phyloP scores from a whole-genome alignment of 2,113 vertebrate genomes.

The Nothoprocta pentlandii region DNA sequence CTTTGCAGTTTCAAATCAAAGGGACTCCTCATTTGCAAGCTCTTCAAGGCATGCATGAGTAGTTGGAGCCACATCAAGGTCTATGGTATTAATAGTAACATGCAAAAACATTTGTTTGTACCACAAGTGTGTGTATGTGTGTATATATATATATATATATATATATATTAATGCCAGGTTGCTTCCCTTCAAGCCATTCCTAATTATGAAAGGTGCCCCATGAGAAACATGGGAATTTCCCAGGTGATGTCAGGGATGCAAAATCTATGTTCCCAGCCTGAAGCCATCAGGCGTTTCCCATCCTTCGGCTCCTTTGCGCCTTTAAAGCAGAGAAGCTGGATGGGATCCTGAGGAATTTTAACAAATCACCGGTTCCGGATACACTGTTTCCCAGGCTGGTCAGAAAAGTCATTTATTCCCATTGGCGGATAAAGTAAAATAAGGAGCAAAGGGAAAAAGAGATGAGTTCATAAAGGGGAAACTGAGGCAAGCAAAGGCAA shows the following conservation, averaged over 20 bases:
- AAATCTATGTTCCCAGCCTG: not conserved
- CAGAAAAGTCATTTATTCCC: not conserved
- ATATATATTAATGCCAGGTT: not conserved
- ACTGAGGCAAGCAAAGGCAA: not conserved
- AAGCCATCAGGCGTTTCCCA: not conserved
- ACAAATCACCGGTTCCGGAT: not conserved
- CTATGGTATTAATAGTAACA: constrained; percentile 14
- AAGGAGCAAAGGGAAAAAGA: not conserved
- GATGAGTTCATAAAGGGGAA: not conserved
- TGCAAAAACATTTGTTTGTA: constrained; percentile 7
- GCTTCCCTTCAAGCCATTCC: not conserved
- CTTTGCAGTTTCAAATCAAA: not conserved
- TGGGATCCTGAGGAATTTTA: not conserved
- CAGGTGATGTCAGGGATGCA: not conserved
- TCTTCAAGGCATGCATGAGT: fast-evolving
- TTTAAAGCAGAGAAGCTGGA: not conserved
- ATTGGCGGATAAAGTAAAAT: not conserved
- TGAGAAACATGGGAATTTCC: not conserved
- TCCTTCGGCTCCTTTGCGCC: not conserved
- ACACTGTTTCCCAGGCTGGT: fast-evolving
- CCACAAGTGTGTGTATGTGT: not conserved
- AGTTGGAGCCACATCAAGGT: constrained; percentile 19
- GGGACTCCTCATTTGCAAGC: not conserved
- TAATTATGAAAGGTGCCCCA: not conserved
- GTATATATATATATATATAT: too few relatives aligned